Evolutionary conservation across 2,888 invertebrate species (phyloP), one percentile per base, ranked within the genome.

Genomic region (Leucozona laternaria): DNA sequence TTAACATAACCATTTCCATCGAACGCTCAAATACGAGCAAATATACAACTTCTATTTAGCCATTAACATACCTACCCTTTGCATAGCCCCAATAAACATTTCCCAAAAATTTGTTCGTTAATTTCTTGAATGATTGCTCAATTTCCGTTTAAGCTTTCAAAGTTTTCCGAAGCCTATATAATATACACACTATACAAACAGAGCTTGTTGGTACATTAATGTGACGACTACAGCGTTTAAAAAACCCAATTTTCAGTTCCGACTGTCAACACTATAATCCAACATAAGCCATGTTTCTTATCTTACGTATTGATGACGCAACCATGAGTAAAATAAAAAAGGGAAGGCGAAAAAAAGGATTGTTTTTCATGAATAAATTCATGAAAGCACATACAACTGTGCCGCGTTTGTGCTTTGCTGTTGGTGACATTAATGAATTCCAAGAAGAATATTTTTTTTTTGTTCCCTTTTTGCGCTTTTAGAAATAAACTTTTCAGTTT

Each of bases 281-380:
- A 43, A 11, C 68, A 66, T 60, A 75, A 70, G 34, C 58, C 28
- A 66, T 43, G 31, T 68, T 79, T 72, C 22, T 58, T 40, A 66
- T 72, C 72, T 55, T 37, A 60, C 22, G 15, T 60, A 64, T 75
- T 55, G 48, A 40, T 55, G 68, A 68, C 37, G 55, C 62, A 68
- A 62, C 80, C 43, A 40, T 40, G 7, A 20, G 37, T n/a, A 45
- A 43, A 62, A 62, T 22, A 4, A 5, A 10, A 13, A 43, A 43
- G 25, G 43, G 22, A 11, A 0, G 4, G 22, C 40, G 40, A 76
- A 68, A 68, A 45, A 77, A 77, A 72, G 53, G 66, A 76, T 71
- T 77, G 15, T 60, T 48, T 60, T 60, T 28, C 31, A 80, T 85
- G 77, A 85, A 85, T 85, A 85, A 70, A 85, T 85, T 72, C 85